Evolutionary conservation across 2,113 vertebrate genomes (phyloP).

Genomic region (Casuarius casuarius): DNA sequence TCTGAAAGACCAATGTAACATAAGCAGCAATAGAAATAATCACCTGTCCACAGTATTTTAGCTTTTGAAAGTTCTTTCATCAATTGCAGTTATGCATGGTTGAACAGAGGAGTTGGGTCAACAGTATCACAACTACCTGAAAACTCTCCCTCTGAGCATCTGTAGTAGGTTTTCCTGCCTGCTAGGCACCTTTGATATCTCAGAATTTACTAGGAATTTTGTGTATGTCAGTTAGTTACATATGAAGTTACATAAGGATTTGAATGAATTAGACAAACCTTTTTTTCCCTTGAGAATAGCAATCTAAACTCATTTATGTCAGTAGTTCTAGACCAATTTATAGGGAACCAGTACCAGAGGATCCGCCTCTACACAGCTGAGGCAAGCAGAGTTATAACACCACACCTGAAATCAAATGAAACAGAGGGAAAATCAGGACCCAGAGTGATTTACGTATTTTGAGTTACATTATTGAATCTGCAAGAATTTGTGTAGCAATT

Average conservation of each 20-base stretch:
- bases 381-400: background rate
- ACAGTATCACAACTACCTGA: background rate
- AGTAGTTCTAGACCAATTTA: background rate
- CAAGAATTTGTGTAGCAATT: background rate
- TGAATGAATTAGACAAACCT: background rate
- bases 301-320: background rate
- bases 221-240: background rate
- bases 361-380: background rate
- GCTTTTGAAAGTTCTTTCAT: background rate
- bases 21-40: background rate
- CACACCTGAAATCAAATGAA: background rate
- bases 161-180: background rate
- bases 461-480: background rate
- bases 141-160: background rate
- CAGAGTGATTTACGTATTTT: background rate
- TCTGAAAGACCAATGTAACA: background rate
- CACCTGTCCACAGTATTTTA: background rate
- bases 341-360: background rate
- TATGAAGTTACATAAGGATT: background rate
- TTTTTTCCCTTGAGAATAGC: background rate
- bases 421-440: background rate
- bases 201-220: background rate
- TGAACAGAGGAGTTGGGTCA: background rate
- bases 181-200: background rate
- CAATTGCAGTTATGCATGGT: background rate